Base-by-base conservation (phyloP, 2,113 vertebrate genomes). In the Charina bottae region DNA sequence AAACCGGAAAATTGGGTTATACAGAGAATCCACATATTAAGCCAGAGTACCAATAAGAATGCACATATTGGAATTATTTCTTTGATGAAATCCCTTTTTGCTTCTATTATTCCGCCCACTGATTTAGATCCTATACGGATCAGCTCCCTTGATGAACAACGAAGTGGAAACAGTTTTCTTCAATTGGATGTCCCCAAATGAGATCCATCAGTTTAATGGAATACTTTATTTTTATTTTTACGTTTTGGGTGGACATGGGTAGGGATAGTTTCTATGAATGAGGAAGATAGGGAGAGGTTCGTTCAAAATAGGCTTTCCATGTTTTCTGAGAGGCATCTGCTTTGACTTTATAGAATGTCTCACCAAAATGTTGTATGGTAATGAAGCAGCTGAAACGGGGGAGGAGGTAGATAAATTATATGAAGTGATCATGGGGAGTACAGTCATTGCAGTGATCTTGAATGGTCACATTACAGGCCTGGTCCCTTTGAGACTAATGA, bases 201-300 rank as follows among this genome's bases (percentile, higher is more conserved):
- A 19, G 1, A 11, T 12, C 28, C 15, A 85, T 64, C 90, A 85
- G 13, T 56, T 58, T 23, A 49, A 23, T 5, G 58, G 83, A 5
- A 85, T 90, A 54, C 42, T n/a, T n/a, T 85, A 1, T 10, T 54
- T 15, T 53, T 90, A 15, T 59, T 85, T 2, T 6, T 90, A 10
- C 28, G 37, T 64, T 90, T 85, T 28, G 53, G 13, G 0, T 90
- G 90, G 90, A 90, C 17, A 0, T 90, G 90, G 90, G 85, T 85
- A 62, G 90, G 83, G 10, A 28, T 90, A 1, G 2, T 62, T 12
- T 85, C 4, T 13, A 5, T 33, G 26, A 23, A 33, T 53, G 19
- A 62, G 1, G 26, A 85, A 1, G 24, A 12, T 15, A 54, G 28
- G 26, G 26, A 85, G 19, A 53, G 6, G 1, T 90, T 90, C 24